A percentile compares a stretch with the other conserved stretches of the same genome.
Conservation (phyloP, 2,113 vertebrate genomes). For the Eurystomus gularis region DNA sequence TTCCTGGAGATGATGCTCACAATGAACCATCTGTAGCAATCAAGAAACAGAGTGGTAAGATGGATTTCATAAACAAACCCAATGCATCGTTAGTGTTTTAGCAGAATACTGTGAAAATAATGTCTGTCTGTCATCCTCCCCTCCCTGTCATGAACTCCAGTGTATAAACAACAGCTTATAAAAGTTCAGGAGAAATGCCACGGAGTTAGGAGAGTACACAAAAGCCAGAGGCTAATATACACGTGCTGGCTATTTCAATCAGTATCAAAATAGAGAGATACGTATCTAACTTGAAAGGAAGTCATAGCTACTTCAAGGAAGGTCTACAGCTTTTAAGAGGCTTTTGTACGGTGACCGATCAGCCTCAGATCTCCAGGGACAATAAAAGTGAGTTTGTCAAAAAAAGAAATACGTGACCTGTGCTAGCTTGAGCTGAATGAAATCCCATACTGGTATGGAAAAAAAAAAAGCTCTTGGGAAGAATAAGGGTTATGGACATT, state of each 20-base stretch:
- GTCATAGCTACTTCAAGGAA: background rate
- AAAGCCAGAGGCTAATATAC: background rate
- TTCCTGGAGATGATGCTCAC: background rate
- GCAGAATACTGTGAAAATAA: background rate
- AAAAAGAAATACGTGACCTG: background rate
- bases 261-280: background rate
- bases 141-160: background rate
- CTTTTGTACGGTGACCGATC: background rate
- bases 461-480: background rate
- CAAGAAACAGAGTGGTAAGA: background rate
- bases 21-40: background rate
- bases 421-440: background rate
- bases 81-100: background rate
- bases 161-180: background rate
- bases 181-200: background rate
- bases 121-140: rapidly evolving
- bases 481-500: background rate
- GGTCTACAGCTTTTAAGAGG: background rate
- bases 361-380: background rate
- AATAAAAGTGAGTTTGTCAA: background rate
- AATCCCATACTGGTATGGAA: background rate
- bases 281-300: background rate
- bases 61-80: background rate
- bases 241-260: background rate
- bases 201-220: background rate